These are phyloP conservation scores for Cranoglanis bouderius DNA, from an alignment of 2,113 vertebrate species.

Conservation along the genomic window DNA sequence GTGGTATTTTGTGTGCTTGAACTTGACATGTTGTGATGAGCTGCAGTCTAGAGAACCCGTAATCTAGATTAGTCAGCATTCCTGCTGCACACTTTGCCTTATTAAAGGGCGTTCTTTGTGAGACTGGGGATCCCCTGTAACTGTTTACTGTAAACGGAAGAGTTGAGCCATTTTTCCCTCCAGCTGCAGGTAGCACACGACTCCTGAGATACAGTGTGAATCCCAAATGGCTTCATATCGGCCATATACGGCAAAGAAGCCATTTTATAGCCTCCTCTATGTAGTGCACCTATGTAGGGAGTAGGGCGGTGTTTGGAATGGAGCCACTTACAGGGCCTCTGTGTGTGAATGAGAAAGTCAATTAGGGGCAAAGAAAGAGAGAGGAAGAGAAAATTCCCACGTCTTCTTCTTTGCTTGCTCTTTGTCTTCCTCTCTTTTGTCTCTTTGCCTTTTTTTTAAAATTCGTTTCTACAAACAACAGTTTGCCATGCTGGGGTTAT, in stretches of 20 bases:
- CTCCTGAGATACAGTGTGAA: neutral
- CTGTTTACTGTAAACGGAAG: constrained; percentile 56
- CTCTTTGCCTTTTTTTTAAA: constrained; percentile 4
- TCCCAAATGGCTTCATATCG: neutral
- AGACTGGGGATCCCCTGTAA: constrained; percentile 57
- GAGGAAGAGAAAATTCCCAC: constrained; percentile 39
- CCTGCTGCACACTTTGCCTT: constrained; percentile 31
- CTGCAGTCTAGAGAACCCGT: constrained; percentile 12
- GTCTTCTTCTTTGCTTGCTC: constrained; percentile 37
- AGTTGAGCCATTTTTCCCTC: neutral
- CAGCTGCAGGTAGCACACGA: neutral
- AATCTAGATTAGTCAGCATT: constrained; percentile 32
- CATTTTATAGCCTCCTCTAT: neutral
- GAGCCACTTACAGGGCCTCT: constrained; percentile 33
- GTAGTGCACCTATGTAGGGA: neutral
- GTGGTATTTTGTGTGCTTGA: constrained; percentile 7
- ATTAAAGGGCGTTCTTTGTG: constrained; percentile 36
- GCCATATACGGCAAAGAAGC: neutral
- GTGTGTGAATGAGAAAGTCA: constrained; percentile 37
- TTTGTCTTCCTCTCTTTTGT: constrained; percentile 41
- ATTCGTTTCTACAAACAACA: neutral
- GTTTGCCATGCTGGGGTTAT: neutral
- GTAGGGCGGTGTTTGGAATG: neutral
- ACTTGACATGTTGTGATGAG: constrained; percentile 19
- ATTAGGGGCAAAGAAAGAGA: constrained; percentile 35